These are phyloP conservation scores for Brachionus calyciflorus DNA, from an alignment of 1,140 invertebrate species.

Conservation along the genomic window DNA sequence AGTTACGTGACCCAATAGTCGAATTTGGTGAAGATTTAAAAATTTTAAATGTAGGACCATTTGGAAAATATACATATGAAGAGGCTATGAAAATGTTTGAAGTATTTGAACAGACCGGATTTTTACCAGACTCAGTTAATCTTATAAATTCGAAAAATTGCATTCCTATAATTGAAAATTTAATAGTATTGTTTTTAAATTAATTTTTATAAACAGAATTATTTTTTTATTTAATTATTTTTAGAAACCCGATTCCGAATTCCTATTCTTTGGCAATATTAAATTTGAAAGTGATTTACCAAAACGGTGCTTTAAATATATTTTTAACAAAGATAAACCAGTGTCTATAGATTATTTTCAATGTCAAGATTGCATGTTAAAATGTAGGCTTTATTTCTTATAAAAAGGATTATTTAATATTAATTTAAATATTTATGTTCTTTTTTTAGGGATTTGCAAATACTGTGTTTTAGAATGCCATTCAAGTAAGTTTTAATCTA, in stretches of 20 bases:
- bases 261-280: conserved; percentile 3
- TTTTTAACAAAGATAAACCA: background rate
- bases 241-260: conserved; percentile 10
- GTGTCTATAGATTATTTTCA: conserved; percentile 27
- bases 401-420: background rate
- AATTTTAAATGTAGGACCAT: conserved; percentile 16
- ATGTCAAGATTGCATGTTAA: conserved; percentile 6
- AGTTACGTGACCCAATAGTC: background rate
- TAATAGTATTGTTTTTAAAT: background rate
- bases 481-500: background rate
- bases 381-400: no score
- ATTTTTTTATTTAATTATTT: background rate
- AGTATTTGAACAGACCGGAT: background rate
- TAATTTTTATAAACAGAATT: background rate
- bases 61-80: background rate
- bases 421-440: background rate
- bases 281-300: conserved; percentile 24
- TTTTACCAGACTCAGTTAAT: background rate
- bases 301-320: conserved; percentile 23
- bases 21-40: background rate
- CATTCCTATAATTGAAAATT: background rate
- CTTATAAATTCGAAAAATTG: background rate
- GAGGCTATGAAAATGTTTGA: background rate
- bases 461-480: conserved; percentile 4
- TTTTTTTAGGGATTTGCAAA: conserved; percentile 11